Evolutionary conservation across 2,888 invertebrate species (phyloP).

Genomic region (Macrosiphum euphorbiae): DNA sequence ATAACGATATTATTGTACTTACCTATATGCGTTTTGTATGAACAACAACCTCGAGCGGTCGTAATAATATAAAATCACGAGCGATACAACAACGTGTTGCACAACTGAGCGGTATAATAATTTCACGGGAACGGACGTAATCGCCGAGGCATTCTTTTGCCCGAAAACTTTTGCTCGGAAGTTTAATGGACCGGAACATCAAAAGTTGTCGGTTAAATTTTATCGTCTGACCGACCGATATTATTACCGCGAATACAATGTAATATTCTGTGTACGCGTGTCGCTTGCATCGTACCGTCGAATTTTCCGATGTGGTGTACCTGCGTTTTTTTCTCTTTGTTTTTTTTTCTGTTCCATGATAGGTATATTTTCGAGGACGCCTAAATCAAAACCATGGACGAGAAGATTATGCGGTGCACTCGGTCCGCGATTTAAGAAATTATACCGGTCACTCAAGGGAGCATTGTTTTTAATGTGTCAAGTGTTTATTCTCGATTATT

Average conservation of each 20-base stretch:
- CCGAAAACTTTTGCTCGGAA: not conserved
- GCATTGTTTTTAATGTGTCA: too few relatives aligned
- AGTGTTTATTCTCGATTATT: too few relatives aligned
- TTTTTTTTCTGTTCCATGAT: not conserved
- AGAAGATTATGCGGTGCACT: not conserved
- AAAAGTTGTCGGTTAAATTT: slow-evolving; percentile 31
- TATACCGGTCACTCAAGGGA: too few relatives aligned
- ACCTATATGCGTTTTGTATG: not conserved
- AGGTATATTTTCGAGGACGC: not conserved
- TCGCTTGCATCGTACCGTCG: not conserved
- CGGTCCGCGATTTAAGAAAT: not conserved
- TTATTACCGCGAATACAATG: not conserved
- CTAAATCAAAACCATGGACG: not conserved
- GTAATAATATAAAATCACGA: not conserved
- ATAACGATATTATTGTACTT: not conserved
- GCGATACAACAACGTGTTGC: slow-evolving; percentile 4
- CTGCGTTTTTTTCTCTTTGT: not conserved
- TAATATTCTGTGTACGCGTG: too few relatives aligned
- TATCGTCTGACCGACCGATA: not conserved
- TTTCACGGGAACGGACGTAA: not conserved
- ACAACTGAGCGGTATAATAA: not conserved
- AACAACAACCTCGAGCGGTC: not conserved
- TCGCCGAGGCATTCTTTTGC: not conserved
- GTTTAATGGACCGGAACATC: slow-evolving; percentile 46
- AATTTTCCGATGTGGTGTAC: not conserved